Base-by-base conservation (phyloP, 2,888 invertebrate species). In the Drosophila prostipennis region DNA sequence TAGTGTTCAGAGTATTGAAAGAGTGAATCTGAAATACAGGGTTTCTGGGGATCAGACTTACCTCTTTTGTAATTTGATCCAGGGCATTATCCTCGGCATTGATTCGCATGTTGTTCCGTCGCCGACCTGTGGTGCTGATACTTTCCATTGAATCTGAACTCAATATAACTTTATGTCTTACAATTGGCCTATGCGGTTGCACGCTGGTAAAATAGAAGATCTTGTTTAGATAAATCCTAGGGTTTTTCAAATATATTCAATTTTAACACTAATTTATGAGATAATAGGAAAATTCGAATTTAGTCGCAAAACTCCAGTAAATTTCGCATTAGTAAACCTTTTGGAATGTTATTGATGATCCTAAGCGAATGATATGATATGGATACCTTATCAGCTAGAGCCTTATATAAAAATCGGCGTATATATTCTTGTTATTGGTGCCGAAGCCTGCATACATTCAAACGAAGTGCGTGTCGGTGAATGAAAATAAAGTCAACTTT, bases 41-140 rank as follows among this genome's bases (percentile, higher is more conserved):
- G 2, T 19, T 19, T 19, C 19, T 2, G 19, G 19, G 19, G 19
- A 19, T 1, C 8, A 32, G 2, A 8, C 32, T 32, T 23, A 98
- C 99, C 96, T 99, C 98, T 94, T 97, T 97, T 56, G 98, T 98
- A 83, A 99, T 98, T 93, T 97, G 97, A 93, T 98, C 98, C 65
- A 99, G 94, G 53, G 98, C 98, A 92, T 98, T 98, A 93, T 99
- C 98, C 93, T 99, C 99, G n/a, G 98, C 98, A 84, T 92, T 92
- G 89, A 97, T 96, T 93, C 97, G 96, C 78, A 96, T 93, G 92
- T 96, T 95, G 93, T 96, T 94, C 93, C 97, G 94, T 93, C 96
- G 94, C 92, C 96, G 93, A 91, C 95, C 95, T 74, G 91, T 91
- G 74, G 90, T 90, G 78, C 89, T 91, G 77, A 91, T 87, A 75